Percentiles rank a stretch among this genome's conserved stretches.
phyloP scores from a whole-genome alignment of 2,888 invertebrate species.

The Adelphocoris suturalis region DNA sequence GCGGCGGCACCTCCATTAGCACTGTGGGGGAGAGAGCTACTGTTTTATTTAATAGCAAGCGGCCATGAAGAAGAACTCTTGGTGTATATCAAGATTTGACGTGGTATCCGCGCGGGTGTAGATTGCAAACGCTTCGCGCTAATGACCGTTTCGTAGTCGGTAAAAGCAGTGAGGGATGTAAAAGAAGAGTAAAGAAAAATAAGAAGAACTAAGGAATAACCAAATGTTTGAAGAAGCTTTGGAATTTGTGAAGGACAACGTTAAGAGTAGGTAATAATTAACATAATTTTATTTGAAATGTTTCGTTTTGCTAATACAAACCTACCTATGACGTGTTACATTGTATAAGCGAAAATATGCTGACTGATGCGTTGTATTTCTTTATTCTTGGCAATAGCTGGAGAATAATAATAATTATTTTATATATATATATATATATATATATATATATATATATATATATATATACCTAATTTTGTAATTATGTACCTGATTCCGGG shows the following conservation, averaged over 20 bases:
- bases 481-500: too few relatives aligned
- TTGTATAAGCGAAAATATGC: too few relatives aligned
- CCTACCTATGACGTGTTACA: too few relatives aligned
- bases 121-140: constrained; percentile 18
- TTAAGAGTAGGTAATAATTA: neutral
- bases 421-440: too few relatives aligned
- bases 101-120: constrained; percentile 26
- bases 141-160: constrained; percentile 21
- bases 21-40: constrained; percentile 29
- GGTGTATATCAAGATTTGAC: constrained; percentile 46
- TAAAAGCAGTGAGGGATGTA: neutral
- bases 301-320: too few relatives aligned
- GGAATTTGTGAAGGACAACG: neutral
- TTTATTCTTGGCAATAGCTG: too few relatives aligned
- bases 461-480: too few relatives aligned
- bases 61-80: neutral
- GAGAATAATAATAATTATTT: too few relatives aligned
- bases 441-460: too few relatives aligned
- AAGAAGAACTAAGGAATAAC: neutral
- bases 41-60: constrained; percentile 51
- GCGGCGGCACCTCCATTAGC: constrained; percentile 37
- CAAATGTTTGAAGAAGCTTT: neutral
- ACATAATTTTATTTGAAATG: neutral
- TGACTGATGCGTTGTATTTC: too few relatives aligned
- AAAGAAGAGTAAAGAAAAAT: neutral